These are phyloP conservation scores for Pampusana beccarii DNA, from an alignment of 2,113 vertebrate species.

Conservation along the genomic window DNA sequence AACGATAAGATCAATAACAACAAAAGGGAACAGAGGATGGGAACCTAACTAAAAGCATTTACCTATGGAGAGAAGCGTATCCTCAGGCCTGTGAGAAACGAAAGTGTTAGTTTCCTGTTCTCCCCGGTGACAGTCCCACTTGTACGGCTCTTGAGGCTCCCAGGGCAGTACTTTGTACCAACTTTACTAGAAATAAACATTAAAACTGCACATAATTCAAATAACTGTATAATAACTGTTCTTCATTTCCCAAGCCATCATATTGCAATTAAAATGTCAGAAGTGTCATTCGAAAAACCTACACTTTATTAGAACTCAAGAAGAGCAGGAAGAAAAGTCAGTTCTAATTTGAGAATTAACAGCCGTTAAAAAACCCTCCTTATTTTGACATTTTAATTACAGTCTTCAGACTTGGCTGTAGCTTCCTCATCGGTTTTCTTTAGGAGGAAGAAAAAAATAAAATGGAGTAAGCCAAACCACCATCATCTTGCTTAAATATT, in stretches of 20 bases:
- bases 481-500: neutral
- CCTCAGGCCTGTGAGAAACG: conserved; percentile 17
- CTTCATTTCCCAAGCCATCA: neutral
- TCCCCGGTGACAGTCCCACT: neutral
- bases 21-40: neutral
- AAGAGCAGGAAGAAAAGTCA: neutral
- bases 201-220: neutral
- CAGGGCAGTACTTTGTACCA: neutral
- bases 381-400: conserved; percentile 6
- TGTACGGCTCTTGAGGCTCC: neutral
- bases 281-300: neutral
- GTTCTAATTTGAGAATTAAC: neutral
- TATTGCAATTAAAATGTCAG: neutral
- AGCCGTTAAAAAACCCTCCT: neutral
- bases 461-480: neutral
- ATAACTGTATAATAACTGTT: neutral
- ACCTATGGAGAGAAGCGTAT: neutral
- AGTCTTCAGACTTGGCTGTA: conserved; percentile 1
- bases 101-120: neutral
- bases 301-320: neutral
- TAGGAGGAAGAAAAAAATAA: neutral
- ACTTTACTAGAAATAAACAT: neutral
- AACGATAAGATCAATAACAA: neutral
- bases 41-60: conserved; percentile 18
- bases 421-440: neutral